These are phyloP conservation scores for Aporrectodea caliginosa DNA, from an alignment of 1,140 invertebrate species.

Conservation along the genomic window DNA sequence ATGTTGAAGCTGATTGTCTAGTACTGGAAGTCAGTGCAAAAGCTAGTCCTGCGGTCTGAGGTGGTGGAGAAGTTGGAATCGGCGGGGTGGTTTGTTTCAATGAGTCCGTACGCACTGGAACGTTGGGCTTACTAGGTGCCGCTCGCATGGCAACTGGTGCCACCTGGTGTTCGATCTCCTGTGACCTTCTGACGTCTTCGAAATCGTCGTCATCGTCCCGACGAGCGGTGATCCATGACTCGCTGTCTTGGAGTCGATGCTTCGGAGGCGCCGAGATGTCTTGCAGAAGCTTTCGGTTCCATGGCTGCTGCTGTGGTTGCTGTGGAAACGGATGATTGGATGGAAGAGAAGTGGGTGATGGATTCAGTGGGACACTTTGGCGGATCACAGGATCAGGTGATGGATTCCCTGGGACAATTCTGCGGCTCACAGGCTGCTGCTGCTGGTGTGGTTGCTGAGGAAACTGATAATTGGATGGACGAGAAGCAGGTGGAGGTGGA, in stretches of 20 bases:
- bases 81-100: background rate
- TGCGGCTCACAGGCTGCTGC: constrained; percentile 9
- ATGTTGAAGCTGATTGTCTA: too few relatives aligned
- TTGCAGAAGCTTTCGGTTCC: constrained; percentile 71
- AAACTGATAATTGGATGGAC: too few relatives aligned
- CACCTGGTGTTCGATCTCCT: too few relatives aligned
- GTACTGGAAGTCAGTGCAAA: too few relatives aligned
- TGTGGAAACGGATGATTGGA: too few relatives aligned
- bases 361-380: background rate
- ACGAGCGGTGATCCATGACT: background rate
- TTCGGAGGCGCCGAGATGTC: constrained; percentile 47
- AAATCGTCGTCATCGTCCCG: background rate
- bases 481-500: too few relatives aligned
- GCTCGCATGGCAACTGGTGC: too few relatives aligned
- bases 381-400: background rate
- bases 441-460: constrained; percentile 31
- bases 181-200: background rate
- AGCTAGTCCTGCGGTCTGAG: too few relatives aligned
- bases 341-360: too few relatives aligned
- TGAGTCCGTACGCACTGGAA: background rate
- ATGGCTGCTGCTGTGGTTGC: constrained; percentile 61
- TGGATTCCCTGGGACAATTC: background rate
- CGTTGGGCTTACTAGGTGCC: background rate
- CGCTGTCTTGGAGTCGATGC: background rate
- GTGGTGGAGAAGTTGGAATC: too few relatives aligned